phyloP scores from a whole-genome alignment of 2,113 vertebrate genomes.

The Protobothrops mucrosquamatus region DNA sequence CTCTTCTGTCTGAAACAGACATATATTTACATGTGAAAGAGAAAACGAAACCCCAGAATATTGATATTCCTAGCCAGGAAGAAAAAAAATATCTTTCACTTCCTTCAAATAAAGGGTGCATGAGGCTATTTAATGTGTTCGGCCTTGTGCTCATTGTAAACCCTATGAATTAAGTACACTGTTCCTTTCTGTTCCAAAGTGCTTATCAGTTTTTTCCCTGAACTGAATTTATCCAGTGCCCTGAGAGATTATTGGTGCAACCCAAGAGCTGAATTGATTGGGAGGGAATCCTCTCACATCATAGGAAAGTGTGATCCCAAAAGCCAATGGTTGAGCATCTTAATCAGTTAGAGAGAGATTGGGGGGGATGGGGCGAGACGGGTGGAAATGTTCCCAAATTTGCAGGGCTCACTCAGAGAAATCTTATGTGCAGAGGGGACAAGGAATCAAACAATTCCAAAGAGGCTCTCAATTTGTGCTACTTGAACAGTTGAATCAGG shows the following conservation, averaged over 20 bases:
- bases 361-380: background rate
- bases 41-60: background rate
- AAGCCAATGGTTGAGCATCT: conserved; percentile 12
- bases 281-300: background rate
- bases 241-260: conserved; percentile 28
- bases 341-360: conserved; percentile 26
- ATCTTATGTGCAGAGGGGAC: conserved; percentile 39
- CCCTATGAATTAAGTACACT: conserved; percentile 35
- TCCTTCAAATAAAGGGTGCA: background rate
- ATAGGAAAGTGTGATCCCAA: conserved; percentile 32
- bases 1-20: background rate
- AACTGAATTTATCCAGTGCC: conserved; percentile 24
- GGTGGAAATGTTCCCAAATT: conserved; percentile 28
- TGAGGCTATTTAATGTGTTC: conserved; percentile 13
- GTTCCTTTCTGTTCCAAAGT: conserved; percentile 41
- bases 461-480: conserved; percentile 33
- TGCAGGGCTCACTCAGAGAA: conserved; percentile 39
- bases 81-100: background rate
- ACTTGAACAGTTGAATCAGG: conserved; percentile 36
- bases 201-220: conserved; percentile 38
- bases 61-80: background rate
- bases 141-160: background rate
- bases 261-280: conserved; percentile 26
- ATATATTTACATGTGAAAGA: background rate
- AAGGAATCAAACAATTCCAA: conserved; percentile 45